Conservation (phyloP, 2,113 vertebrate species). For the Clupea harengus region DNA sequence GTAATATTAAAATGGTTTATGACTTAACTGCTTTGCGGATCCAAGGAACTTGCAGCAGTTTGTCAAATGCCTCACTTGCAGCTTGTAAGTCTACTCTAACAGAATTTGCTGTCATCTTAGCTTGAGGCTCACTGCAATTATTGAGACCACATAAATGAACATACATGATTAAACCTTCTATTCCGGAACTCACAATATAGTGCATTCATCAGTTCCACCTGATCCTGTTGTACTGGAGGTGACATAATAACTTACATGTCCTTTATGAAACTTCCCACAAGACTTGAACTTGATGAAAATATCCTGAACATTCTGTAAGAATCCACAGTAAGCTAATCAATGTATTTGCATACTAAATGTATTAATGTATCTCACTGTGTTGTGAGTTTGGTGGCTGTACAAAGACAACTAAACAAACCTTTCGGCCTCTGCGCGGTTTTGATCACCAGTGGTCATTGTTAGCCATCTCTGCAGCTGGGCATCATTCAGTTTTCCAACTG, state of each 20-base stretch:
- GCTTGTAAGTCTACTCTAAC: constrained; percentile 61
- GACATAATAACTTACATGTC: constrained; percentile 47
- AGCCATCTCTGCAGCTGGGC: constrained; percentile 58
- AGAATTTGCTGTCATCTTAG: constrained; percentile 19
- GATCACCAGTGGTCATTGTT: constrained; percentile 7
- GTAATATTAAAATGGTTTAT: not conserved
- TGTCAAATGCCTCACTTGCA: constrained; percentile 54
- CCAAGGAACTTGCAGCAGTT: constrained; percentile 57
- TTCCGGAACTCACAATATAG: not conserved
- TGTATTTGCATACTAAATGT: not conserved
- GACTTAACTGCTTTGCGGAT: constrained; percentile 59
- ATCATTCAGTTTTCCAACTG: constrained; percentile 51
- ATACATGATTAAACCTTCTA: not conserved
- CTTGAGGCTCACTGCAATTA: not conserved
- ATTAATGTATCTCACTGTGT: not conserved
- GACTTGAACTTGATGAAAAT: constrained; percentile 64
- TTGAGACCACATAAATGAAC: not conserved
- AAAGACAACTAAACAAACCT: constrained; percentile 38
- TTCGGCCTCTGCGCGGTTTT: constrained; percentile 29
- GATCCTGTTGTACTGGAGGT: not conserved
- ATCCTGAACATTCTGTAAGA: constrained; percentile 51
- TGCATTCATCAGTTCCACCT: not conserved
- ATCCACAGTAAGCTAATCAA: not conserved
- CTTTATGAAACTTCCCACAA: constrained; percentile 67
- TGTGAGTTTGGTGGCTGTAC: not conserved